Base-by-base conservation (phyloP, 2,797 vertebrate genomes). In the Scyliorhinus canicula region DNA sequence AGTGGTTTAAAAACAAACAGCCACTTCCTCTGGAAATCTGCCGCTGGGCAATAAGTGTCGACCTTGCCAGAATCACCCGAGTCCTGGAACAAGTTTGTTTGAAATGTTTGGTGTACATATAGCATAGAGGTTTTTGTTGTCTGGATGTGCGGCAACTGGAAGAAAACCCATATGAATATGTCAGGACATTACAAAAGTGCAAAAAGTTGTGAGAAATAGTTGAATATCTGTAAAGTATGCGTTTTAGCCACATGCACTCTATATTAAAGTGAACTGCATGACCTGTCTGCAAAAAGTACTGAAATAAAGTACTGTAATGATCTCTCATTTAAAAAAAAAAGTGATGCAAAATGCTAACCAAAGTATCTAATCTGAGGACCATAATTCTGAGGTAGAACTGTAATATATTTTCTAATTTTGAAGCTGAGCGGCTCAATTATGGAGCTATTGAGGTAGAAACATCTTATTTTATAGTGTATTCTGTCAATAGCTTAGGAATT, bases 321-420 rank as follows among this genome's bases (percentile, higher is more conserved):
- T 24, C 21, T 44, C 24, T 82, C 19, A n/a, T n/a, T 5, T 57
- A 52, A 26, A 21, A 90, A 86, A 88, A 60, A 14, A 90, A 57
- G 16, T 40, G 86, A 90, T 8, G 55, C 28, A 90, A 90, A 57
- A 60, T 90, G 35, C 35, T 90, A 55, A 14, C 55, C 16, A 40
- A 82, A 82, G 44, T 47, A 7, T 47, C 79, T 47, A 35, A 90
- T 12, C 55, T n/a, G 5, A 57, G 31, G 55, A n/a, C 6, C 24
- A n/a, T 90, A 60, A 90, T 90, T 88, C 26, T 57, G 52, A 88
- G 85, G 4, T 88, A n/a, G 4, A 82, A 82, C 44, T 82, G 44
- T 47, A 82, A 82, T 82, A 82, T 55, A 86, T 86, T 86, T 86
- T 86, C 84, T 86, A 55, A 86, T 86, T 86, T 55, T 55, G 84